Percentiles rank a stretch among this genome's conserved stretches.
phyloP scores from a whole-genome alignment of 2,797 vertebrate genomes.

The Catostomus latipinnis region DNA sequence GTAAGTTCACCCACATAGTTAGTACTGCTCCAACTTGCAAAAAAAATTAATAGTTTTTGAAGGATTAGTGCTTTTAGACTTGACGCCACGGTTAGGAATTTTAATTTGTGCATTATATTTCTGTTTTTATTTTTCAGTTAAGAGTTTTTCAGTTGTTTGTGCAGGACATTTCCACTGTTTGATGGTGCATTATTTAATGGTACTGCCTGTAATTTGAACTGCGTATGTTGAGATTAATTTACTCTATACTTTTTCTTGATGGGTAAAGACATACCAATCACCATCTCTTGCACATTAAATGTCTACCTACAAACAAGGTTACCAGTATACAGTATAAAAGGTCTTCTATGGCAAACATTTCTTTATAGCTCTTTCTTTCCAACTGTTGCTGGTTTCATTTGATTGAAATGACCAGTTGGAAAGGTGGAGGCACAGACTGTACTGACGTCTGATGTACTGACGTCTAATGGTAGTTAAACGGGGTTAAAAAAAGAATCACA shows the following conservation, averaged over 20 bases:
- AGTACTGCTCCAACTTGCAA: background rate
- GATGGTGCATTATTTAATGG: conserved; percentile 1
- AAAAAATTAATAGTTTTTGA: background rate
- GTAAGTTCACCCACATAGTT: background rate
- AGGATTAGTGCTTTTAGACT: background rate
- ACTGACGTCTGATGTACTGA: background rate
- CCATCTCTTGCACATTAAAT: conserved; percentile 7
- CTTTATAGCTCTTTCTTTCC: background rate
- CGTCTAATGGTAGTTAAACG: background rate
- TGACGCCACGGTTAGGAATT: background rate
- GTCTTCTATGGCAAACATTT: background rate
- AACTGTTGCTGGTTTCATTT: background rate
- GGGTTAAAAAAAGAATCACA: background rate
- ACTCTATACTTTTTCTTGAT: background rate
- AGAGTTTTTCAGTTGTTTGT: background rate
- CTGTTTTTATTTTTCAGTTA: background rate
- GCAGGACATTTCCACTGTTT: conserved; percentile 2
- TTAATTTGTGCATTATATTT: background rate
- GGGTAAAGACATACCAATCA: background rate
- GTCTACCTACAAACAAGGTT: background rate
- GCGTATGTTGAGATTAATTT: background rate
- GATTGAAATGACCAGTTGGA: background rate
- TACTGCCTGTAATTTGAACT: conserved; percentile 6
- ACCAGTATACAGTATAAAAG: background rate
- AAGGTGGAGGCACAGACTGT: background rate